Conservation (phyloP, 2,797 vertebrate species). For the Brotula barbata region DNA sequence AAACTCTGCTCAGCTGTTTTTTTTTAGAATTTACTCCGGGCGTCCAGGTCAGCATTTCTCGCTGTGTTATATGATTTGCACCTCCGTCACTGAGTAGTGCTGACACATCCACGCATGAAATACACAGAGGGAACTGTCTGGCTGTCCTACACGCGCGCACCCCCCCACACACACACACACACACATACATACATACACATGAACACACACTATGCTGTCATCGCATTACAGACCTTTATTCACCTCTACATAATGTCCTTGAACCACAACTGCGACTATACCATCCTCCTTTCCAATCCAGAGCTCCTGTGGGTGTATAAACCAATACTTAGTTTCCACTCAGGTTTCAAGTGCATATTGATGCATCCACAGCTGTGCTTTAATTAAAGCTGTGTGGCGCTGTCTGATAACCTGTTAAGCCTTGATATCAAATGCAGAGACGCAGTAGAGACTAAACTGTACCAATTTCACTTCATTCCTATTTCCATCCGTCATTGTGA, state of each 20-base stretch:
- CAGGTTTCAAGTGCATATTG: slow-evolving; percentile 8
- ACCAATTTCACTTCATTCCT: neutral
- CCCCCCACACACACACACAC: no score
- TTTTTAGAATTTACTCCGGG: neutral
- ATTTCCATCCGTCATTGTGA: no score
- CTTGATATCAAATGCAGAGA: slow-evolving; percentile 18
- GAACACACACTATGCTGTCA: neutral
- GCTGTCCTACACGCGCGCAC: no score
- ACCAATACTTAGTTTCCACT: slow-evolving; percentile 10
- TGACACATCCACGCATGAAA: slow-evolving; percentile 10
- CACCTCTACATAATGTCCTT: neutral
- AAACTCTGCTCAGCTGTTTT: slow-evolving; percentile 2
- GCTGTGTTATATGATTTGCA: neutral
- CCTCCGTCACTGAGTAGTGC: neutral
- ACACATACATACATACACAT: neutral
- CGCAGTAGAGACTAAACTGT: neutral
- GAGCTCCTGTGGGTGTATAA: slow-evolving; percentile 5
- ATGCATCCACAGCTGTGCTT: slow-evolving; percentile 36
- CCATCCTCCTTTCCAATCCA: slow-evolving; percentile 14
- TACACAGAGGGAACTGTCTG: neutral
- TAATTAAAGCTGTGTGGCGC: slow-evolving; percentile 47
- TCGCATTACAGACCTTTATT: neutral
- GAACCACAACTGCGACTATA: neutral
- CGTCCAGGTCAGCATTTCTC: slow-evolving; percentile 19
- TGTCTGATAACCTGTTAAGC: slow-evolving; percentile 47